These are phyloP conservation scores for Chauna torquata DNA, from an alignment of 2,113 vertebrate species.

Conservation along the genomic window DNA sequence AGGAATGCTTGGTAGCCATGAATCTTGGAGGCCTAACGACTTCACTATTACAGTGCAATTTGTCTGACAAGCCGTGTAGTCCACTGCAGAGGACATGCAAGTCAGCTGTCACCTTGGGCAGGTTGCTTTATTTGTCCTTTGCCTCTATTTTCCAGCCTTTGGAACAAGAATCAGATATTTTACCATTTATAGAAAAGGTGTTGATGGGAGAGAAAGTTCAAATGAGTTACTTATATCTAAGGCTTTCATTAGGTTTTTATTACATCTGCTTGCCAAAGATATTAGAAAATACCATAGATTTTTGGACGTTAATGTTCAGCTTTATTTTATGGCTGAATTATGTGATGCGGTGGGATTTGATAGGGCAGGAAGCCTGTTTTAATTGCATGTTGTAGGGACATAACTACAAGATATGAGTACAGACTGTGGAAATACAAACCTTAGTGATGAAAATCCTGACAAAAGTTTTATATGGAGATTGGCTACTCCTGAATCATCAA, in stretches of 20 bases:
- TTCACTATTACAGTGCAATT: not conserved
- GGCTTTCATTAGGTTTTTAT: not conserved
- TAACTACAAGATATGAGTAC: not conserved
- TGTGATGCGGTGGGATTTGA: not conserved
- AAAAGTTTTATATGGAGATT: not conserved
- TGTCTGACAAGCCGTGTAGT: slow-evolving; percentile 5
- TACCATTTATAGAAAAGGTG: not conserved
- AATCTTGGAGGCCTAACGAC: slow-evolving; percentile 25
- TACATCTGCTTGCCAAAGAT: not conserved
- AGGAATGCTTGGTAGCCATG: slow-evolving; percentile 47
- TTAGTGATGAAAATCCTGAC: not conserved
- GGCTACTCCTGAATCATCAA: not conserved
- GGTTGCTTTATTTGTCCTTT: not conserved
- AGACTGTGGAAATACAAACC: not conserved
- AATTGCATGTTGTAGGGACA: not conserved
- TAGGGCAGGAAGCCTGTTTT: not conserved
- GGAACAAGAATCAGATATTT: not conserved
- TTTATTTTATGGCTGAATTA: not conserved
- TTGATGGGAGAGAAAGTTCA: not conserved
- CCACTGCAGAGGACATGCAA: not conserved
- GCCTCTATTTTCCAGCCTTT: not conserved
- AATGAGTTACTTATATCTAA: not conserved
- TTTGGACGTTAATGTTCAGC: not conserved
- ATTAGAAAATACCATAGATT: not conserved
- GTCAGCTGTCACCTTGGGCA: slow-evolving; percentile 48